Base-by-base conservation (phyloP, 2,888 invertebrate genomes). In the Pilophorus perplexus region DNA sequence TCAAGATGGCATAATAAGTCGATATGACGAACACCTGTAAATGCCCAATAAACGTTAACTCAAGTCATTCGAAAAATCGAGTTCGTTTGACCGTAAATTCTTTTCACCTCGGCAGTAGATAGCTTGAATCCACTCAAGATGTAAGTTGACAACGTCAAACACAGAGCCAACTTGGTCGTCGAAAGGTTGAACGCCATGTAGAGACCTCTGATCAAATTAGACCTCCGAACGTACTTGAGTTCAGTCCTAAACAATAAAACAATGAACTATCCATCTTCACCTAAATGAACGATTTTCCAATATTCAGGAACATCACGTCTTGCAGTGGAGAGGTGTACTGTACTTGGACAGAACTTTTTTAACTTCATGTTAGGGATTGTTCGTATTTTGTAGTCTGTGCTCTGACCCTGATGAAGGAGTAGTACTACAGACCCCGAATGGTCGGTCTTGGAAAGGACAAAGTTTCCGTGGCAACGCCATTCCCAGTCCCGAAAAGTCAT, bases 121-220 rank as follows among this genome's bases (percentile, higher is more conserved):
- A 72, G 66, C 23, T 38, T 38, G 16, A 68, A 67, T 6, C 72
- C 72, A n/a, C 64, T 59, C 10, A 73, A 54, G 16, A 69, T 82
- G 73, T 84, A 86, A 0, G 83, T 76, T 16, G 85, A 74, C 44
- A 90, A 82, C 0, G 87, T 86, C 64, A 85, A 78, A 74, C 89
- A 88, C 50, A 89, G 80, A 28, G 89, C 84, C 71, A 90, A 80
- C 71, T 90, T 81, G 0, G 84, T 82, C 0, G 83, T 81, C 74
- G 86, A 89, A 77, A 88, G 83, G 69, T 87, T 86, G 74, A 88
- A 80, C 12, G 76, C 83, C 74, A 78, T 77, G 69, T 75, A 77
- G 40, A 83, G 77, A 18, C 81, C 86, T 68, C 81, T 81, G 70
- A 83, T 80, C 74, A 83, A 84, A 0, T 85, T 84, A 0, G 84